Evolutionary conservation across 2,888 invertebrate species (phyloP).

Genomic region (Hyppa rectilinea): DNA sequence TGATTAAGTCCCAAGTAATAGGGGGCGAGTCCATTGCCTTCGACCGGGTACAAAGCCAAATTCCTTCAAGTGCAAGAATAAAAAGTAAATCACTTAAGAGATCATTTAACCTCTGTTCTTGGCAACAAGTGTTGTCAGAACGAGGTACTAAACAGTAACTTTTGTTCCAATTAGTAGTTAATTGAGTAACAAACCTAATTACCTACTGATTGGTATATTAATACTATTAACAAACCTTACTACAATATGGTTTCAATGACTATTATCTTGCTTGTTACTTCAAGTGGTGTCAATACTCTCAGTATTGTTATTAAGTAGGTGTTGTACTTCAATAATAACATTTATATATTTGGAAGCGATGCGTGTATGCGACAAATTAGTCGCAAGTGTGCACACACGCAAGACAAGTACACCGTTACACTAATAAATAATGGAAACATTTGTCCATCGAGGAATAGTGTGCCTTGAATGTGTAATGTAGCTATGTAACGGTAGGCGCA

Average conservation of each 20-base stretch:
- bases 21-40: no score
- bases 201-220: no score
- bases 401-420: conserved; percentile 59
- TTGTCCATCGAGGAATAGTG: conserved; percentile 42
- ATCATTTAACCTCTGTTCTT: no score
- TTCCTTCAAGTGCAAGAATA: no score
- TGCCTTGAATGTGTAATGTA: conserved; percentile 54
- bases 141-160: neutral
- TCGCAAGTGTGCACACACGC: conserved; percentile 42
- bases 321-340: neutral
- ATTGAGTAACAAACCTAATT: neutral
- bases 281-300: conserved; percentile 19
- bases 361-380: conserved; percentile 29
- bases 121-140: no score
- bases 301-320: neutral
- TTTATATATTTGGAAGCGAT: neutral
- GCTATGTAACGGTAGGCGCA: conserved; percentile 24
- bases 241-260: neutral
- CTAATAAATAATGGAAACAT: conserved; percentile 68
- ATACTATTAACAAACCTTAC: neutral
- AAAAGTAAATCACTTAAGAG: no score
- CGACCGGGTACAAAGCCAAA: no score
- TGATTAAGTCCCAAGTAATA: no score
- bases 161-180: neutral
- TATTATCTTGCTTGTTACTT: neutral